phyloP scores from a whole-genome alignment of 1,140 invertebrate genomes.

The Cylas formicarius region DNA sequence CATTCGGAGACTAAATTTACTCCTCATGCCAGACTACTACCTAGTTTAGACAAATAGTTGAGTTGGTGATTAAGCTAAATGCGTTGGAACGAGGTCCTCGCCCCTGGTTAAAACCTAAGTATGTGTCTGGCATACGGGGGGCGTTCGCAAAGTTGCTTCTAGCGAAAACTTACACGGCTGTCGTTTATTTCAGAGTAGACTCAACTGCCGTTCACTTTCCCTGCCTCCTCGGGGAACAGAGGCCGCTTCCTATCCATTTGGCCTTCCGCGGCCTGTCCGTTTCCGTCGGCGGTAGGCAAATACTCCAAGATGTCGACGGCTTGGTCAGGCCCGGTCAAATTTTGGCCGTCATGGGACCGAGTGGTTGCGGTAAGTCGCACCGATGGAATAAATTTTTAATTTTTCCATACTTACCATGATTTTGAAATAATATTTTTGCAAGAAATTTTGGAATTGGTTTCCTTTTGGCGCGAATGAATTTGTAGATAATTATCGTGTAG shows the following conservation, averaged over 20 bases:
- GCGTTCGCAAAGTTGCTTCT: too few species aligned
- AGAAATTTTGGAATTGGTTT: too few species aligned
- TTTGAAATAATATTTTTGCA: too few species aligned
- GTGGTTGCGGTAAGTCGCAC: constrained; percentile 67
- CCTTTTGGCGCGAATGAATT: too few species aligned
- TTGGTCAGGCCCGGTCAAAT: constrained; percentile 70
- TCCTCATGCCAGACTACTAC: too few species aligned
- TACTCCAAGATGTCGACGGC: constrained; percentile 66
- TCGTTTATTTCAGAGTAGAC: constrained; percentile 43
- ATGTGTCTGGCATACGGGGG: too few species aligned
- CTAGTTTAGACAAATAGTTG: constrained; percentile 16
- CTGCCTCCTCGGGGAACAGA: constrained; percentile 40
- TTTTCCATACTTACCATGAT: too few species aligned
- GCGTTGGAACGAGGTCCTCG: constrained; percentile 11
- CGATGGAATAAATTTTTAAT: too few species aligned
- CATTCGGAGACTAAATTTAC: too few species aligned
- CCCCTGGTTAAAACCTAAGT: too few species aligned
- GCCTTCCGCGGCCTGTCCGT: constrained; percentile 59
- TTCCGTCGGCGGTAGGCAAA: constrained; percentile 47
- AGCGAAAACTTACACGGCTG: too few species aligned
- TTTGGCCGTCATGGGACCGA: constrained; percentile 77
- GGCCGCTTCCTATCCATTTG: constrained; percentile 58
- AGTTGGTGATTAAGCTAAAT: constrained; percentile 16
- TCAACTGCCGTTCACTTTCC: constrained; percentile 43
- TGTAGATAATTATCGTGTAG: too few species aligned